Evolutionary conservation across 2,113 vertebrate species (phyloP), one percentile per base, ranked within the genome.

Genomic region (Peromyscus leucopus): DNA sequence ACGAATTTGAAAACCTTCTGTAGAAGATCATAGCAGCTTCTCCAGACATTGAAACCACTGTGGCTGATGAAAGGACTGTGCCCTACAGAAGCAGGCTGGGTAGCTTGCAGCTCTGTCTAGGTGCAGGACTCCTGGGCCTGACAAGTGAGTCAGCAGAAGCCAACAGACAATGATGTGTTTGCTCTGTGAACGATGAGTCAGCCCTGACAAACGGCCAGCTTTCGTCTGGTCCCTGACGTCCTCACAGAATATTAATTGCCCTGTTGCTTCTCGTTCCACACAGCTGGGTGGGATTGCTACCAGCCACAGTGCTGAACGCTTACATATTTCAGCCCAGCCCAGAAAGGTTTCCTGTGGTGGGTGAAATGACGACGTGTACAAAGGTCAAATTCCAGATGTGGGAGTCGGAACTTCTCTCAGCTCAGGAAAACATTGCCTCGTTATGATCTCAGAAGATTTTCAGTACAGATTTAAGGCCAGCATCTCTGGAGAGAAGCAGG

Each of bases 201-300:
- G 79, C 65, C 57, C 83, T 92, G 91, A 90, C 92, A 79, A 74
- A 96, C 61, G 85, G 85, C 96, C 89, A 95, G 92, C 82, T 92
- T 88, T 61, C 51, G 59, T 22, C 91, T 51, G 83, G 94, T 78
- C 96, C 97, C 96, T 97, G 95, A 97, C 75, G 96, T 92, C 96
- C 96, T 92, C 92, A 89, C 97, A 96, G 95, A 97, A 97, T 98
- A 97, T 98, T 95, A 95, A 97, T 97, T 97, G 95, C 95, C 94
- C 83, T 96, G 93, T 96, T 74, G 90, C 94, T 97, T 97, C 95
- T 97, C 4, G 75, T 89, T 96, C 92, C 89, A 96, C 96, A 96
- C 96, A 97, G 97, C 97, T 97, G 97, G 96, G 85, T 96, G 89
- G 97, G 97, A 97, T 97, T 95, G 96, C 96, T 97, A 97, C 96